These are phyloP conservation scores for Gymnocheta viridis DNA, from an alignment of 2,888 invertebrate genomes.

Conservation along the genomic window DNA sequence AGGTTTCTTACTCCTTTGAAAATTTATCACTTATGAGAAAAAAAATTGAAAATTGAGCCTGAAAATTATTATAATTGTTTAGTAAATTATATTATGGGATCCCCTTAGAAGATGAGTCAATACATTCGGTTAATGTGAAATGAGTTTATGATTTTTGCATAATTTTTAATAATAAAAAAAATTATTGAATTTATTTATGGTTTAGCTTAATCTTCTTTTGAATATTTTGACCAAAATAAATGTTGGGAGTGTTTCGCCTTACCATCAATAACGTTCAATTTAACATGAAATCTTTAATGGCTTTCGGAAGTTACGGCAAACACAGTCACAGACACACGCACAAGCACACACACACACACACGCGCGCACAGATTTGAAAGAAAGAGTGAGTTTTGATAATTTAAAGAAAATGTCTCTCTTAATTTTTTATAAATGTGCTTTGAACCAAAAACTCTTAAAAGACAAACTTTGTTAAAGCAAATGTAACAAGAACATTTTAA, in stretches of 20 bases:
- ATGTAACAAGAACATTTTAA: conserved; percentile 46
- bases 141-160: no score
- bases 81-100: no score
- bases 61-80: no score
- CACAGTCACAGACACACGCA: background rate
- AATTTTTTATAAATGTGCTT: background rate
- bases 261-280: conserved; percentile 8
- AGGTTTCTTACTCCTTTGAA: no score
- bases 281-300: conserved; percentile 27
- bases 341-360: background rate
- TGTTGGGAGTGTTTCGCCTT: conserved; percentile 32
- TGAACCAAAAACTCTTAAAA: conserved; percentile 31
- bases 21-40: no score
- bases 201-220: background rate
- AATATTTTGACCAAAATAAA: background rate
- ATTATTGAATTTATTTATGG: background rate
- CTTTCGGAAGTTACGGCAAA: conserved; percentile 52
- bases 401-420: conserved; percentile 47
- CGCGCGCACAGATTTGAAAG: background rate
- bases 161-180: no score
- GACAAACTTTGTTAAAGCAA: background rate
- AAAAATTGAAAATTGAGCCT: no score
- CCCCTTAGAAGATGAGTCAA: no score
- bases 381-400: conserved; percentile 51
- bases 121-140: no score